Conservation (phyloP, 2,113 vertebrate genomes). For the Callopanchax toddi region DNA sequence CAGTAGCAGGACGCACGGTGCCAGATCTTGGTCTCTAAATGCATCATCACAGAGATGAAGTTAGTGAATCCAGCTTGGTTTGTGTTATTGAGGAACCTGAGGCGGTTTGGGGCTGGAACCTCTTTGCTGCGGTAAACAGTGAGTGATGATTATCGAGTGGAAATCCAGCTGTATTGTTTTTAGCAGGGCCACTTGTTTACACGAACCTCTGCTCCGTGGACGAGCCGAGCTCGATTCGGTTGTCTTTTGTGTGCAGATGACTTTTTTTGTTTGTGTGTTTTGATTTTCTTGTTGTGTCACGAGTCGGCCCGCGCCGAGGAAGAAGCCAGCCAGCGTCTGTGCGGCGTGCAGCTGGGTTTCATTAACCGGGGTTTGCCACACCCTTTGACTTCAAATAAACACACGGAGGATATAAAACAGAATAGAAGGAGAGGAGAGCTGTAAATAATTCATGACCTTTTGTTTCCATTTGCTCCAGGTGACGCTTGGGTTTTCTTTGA, state of each 20-base stretch:
- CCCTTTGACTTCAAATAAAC: slow-evolving; percentile 68
- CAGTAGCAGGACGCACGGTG: slow-evolving; percentile 35
- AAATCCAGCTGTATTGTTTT: slow-evolving; percentile 79
- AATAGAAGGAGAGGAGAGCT: slow-evolving; percentile 44
- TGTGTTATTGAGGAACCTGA: slow-evolving; percentile 55
- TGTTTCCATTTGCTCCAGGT: slow-evolving; percentile 17
- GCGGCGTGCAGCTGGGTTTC: slow-evolving; percentile 67
- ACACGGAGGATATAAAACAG: slow-evolving; percentile 38
- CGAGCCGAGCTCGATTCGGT: slow-evolving; percentile 46
- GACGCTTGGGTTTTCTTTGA: slow-evolving; percentile 9
- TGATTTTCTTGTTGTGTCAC: slow-evolving; percentile 64
- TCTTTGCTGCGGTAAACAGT: slow-evolving; percentile 56
- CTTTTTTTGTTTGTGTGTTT: slow-evolving; percentile 72
- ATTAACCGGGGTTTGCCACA: slow-evolving; percentile 58
- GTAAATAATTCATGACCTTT: slow-evolving; percentile 51
- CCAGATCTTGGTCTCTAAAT: slow-evolving; percentile 36
- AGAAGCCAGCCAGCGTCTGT: slow-evolving; percentile 48
- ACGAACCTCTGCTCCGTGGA: slow-evolving; percentile 53
- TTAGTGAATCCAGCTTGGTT: slow-evolving; percentile 60
- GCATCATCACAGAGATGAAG: slow-evolving; percentile 45
- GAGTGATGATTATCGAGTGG: slow-evolving; percentile 74
- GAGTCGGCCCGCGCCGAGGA: slow-evolving; percentile 27
- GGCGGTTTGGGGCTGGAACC: slow-evolving; percentile 53
- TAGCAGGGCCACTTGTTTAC: slow-evolving; percentile 78
- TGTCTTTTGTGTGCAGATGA: slow-evolving; percentile 73